phyloP scores from a whole-genome alignment of 2,888 invertebrate genomes.

The Abscondita cerata region DNA sequence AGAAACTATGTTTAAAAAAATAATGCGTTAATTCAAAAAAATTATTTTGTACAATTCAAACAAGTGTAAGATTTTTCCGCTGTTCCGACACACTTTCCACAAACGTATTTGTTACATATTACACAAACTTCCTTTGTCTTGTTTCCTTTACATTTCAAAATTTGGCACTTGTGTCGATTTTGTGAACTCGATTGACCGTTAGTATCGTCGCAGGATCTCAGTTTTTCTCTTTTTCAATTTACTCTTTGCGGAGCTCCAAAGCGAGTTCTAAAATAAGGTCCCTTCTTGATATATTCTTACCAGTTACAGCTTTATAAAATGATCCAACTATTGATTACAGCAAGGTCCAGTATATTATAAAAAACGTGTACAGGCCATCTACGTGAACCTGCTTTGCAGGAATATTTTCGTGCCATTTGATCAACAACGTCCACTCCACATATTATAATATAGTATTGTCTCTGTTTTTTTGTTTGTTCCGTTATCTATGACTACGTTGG shows the following conservation, averaged over 20 bases:
- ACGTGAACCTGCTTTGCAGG: neutral
- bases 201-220: too few species aligned
- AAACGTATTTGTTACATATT: neutral
- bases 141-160: neutral
- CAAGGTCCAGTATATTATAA: neutral
- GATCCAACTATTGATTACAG: neutral
- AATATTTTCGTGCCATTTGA: neutral
- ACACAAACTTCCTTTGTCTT: neutral
- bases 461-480: neutral
- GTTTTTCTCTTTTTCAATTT: too few species aligned
- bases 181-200: too few species aligned
- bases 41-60: neutral
- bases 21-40: too few species aligned
- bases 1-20: too few species aligned
- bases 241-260: too few species aligned
- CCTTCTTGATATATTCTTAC: too few species aligned
- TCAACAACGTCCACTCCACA: neutral
- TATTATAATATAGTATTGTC: neutral
- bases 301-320: neutral
- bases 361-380: neutral
- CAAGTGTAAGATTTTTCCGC: neutral
- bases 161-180: too few species aligned
- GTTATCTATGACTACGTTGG: neutral
- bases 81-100: too few species aligned
- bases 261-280: too few species aligned